Conservation (phyloP, 1,140 invertebrate genomes). For the Lucilia sericata region DNA sequence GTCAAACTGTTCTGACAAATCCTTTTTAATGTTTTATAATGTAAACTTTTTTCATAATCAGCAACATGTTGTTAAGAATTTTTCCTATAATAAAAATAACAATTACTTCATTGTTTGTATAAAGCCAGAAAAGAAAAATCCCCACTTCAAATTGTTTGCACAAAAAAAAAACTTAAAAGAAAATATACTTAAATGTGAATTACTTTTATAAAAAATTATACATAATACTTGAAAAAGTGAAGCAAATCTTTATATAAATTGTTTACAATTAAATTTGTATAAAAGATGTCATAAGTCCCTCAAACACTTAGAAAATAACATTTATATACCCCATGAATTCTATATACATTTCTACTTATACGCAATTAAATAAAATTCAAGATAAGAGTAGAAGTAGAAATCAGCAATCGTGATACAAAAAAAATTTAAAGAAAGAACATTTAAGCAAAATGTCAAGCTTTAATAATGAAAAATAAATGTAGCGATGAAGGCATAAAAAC, state of each 20-base stretch:
- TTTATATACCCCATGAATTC: background rate
- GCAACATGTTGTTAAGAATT: too few relatives aligned
- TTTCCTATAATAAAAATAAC: too few relatives aligned
- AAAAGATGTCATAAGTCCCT: background rate
- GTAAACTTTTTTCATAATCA: too few relatives aligned
- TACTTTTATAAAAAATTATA: background rate
- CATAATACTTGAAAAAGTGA: background rate
- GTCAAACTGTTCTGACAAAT: too few relatives aligned
- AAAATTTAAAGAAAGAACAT: background rate
- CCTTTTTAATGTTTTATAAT: too few relatives aligned
- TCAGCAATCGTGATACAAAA: background rate
- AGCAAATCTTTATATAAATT: slow-evolving; percentile 9
- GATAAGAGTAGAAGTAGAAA: background rate
- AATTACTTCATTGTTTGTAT: too few relatives aligned
- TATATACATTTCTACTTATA: background rate
- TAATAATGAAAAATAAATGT: background rate
- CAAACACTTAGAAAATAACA: background rate
- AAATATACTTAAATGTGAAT: background rate
- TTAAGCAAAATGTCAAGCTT: background rate
- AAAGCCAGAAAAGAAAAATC: too few relatives aligned
- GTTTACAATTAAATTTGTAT: slow-evolving; percentile 12
- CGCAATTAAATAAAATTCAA: background rate
- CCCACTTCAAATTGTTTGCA: background rate
- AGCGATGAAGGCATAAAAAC: background rate
- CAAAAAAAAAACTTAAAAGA: background rate